These are phyloP conservation scores for Rostratula benghalensis DNA, from an alignment of 2,113 vertebrate species.

Conservation along the genomic window DNA sequence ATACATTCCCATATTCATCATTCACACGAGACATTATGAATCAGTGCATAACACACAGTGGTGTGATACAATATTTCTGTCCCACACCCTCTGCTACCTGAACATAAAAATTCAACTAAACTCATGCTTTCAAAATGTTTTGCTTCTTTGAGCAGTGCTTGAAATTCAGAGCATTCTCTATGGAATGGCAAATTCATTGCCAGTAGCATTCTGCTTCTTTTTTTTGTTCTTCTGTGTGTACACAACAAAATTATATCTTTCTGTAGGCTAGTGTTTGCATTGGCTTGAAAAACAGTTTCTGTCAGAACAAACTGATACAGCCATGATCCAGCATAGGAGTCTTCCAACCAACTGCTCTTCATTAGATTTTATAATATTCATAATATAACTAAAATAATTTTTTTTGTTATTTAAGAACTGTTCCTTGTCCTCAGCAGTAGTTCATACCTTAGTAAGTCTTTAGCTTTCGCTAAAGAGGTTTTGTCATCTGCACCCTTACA, in stretches of 20 bases:
- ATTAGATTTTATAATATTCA: background rate
- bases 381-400: background rate
- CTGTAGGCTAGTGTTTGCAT: background rate
- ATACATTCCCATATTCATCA: background rate
- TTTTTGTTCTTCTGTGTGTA: background rate
- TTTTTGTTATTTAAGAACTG: background rate
- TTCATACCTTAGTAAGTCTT: rapidly evolving
- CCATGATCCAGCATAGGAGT: background rate
- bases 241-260: background rate
- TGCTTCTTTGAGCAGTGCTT: background rate
- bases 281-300: background rate
- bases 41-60: background rate
- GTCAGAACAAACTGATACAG: background rate
- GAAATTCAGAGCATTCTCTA: background rate
- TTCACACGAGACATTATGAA: background rate
- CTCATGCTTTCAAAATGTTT: background rate
- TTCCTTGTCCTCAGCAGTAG: background rate
- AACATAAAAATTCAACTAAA: background rate
- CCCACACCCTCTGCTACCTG: background rate
- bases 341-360: background rate
- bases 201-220: background rate
- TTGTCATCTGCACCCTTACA: background rate
- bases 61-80: background rate
- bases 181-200: background rate
- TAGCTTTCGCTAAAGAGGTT: background rate